Evolutionary conservation across 2,888 invertebrate species (phyloP), one percentile per base, ranked within the genome.

Genomic region (Drosophila histrio): DNA sequence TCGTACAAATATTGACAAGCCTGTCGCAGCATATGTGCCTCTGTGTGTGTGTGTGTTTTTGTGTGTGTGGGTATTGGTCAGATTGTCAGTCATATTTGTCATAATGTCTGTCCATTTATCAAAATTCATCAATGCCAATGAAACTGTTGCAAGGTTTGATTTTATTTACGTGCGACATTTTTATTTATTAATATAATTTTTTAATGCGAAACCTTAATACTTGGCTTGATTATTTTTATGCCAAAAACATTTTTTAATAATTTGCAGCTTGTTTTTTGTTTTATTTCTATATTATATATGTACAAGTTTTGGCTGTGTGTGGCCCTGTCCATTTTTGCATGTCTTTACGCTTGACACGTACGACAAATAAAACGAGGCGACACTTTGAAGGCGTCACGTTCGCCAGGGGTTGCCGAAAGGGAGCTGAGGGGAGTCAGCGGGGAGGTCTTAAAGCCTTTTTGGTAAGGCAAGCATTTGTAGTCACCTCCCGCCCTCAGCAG

Each of bases 81-180:
- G 47, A 66, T 64, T 69, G 66, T 61, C 54, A 68, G 66, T 60
- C 78, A 80, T 65, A 73, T 72, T 65, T 59, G 66, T 69, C 67
- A 72, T 68, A 75, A 72, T 68, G 78, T 63, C 57, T 47, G 59
- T 46, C 53, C 72, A 79, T 84, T 77, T 70, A 79, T 84, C 77
- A 73, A 65, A 72, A 86, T 83, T 75, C 65, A 74, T 81, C 86
- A 87, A 66, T 72, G 70, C 63, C 87, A 79, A 60, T 43, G 26
- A 39, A 60, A 58, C 38, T 22, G 61, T 47, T 63, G 44, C 34
- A 68, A 72, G 52, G 9, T n/a, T 34, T 22, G 36, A 8, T 24
- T 26, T 24, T 30, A n/a, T 38, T 39, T 34, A 0, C 30, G 34
- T 24, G 30, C 53, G 43, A 59, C 36, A 56, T 59, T 50, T 54